Evolutionary conservation across 2,797 vertebrate species (phyloP).

Genomic region (Anguilla obscura): DNA sequence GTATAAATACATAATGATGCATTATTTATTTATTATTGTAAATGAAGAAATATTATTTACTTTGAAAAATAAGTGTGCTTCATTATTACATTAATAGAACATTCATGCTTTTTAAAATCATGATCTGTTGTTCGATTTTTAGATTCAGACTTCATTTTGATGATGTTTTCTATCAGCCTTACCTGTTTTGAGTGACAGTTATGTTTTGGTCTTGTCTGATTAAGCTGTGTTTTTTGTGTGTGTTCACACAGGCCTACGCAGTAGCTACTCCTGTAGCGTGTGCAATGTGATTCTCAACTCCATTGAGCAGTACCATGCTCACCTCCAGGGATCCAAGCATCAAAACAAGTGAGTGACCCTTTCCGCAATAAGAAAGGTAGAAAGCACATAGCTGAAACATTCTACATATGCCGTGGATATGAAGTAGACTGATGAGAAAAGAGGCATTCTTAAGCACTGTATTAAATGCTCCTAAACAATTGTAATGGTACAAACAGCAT

Average conservation of each 20-base stretch:
- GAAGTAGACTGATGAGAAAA: background rate
- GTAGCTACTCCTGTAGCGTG: slow-evolving; percentile 52
- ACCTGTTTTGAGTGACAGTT: background rate
- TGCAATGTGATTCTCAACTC: slow-evolving; percentile 58
- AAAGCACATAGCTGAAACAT: background rate
- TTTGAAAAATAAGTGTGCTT: too few relatives aligned
- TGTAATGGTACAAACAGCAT: background rate
- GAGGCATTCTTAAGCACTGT: background rate
- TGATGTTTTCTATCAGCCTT: background rate
- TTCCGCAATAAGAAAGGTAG: background rate
- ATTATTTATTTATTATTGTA: background rate
- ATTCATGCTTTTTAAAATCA: background rate
- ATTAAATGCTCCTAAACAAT: background rate
- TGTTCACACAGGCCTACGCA: slow-evolving; percentile 45
- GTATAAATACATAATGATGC: background rate
- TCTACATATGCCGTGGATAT: background rate
- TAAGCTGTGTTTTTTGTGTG: background rate
- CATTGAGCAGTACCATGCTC: slow-evolving; percentile 56
- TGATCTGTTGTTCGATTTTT: background rate
- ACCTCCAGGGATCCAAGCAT: slow-evolving; percentile 55
- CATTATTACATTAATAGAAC: background rate
- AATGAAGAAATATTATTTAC: background rate
- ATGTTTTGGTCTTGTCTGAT: background rate
- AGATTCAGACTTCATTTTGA: background rate
- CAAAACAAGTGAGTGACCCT: slow-evolving; percentile 54